Conservation (phyloP, 2,888 invertebrate genomes). For the Melanchra persicariae region DNA sequence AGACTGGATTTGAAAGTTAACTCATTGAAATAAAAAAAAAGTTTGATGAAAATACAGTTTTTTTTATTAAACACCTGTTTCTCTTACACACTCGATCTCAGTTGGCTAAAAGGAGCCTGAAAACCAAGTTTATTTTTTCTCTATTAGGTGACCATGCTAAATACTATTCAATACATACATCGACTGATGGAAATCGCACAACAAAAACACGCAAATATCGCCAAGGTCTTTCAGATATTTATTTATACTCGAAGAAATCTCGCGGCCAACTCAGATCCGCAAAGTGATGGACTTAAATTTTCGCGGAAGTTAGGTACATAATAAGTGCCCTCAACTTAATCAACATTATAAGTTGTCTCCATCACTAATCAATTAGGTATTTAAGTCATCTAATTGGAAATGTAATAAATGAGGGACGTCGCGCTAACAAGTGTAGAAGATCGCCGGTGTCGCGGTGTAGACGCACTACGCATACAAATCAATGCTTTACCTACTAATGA, state of each 20-base stretch:
- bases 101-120: neutral
- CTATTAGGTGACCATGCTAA: neutral
- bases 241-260: conserved; percentile 4
- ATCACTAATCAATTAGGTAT: conserved; percentile 18
- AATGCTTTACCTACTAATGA: conserved; percentile 74
- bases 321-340: conserved; percentile 2
- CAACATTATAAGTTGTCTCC: neutral
- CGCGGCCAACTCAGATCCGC: neutral
- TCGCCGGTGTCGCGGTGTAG: conserved; percentile 48
- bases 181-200: too few species aligned
- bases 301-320: conserved; percentile 15
- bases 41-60: conserved; percentile 19
- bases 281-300: conserved; percentile 7
- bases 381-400: conserved; percentile 39
- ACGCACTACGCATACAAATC: conserved; percentile 71
- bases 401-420: conserved; percentile 41
- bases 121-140: neutral
- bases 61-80: conserved; percentile 10
- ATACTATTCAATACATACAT: too few species aligned
- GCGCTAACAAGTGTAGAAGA: conserved; percentile 55
- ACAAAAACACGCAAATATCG: neutral
- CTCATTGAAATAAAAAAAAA: conserved; percentile 59
- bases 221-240: too few species aligned
- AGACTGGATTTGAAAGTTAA: conserved; percentile 57
- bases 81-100: neutral